Evolutionary conservation across 2,113 vertebrate species (phyloP).

Genomic region (Melanotaenia duboulayi): DNA sequence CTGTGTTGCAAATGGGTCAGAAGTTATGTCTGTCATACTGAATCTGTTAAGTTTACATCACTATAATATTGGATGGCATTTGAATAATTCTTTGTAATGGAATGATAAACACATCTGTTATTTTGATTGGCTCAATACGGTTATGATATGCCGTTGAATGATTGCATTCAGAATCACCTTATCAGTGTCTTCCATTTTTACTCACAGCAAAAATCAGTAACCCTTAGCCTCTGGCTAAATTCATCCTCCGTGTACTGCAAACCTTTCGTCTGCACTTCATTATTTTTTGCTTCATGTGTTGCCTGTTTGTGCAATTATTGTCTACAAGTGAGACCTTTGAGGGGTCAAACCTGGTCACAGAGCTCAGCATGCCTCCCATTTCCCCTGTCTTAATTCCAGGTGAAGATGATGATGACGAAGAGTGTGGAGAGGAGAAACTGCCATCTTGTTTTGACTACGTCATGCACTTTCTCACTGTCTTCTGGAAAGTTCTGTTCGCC

Average conservation of each 20-base stretch:
- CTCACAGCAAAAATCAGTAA: not conserved
- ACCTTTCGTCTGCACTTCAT: too few relatives aligned
- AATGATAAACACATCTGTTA: too few relatives aligned
- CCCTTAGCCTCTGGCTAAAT: not conserved
- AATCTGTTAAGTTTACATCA: not conserved
- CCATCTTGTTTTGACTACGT: constrained; percentile 99
- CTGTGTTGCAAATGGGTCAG: not conserved
- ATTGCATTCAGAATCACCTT: too few relatives aligned
- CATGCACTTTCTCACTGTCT: constrained; percentile 99
- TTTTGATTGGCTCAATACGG: not conserved
- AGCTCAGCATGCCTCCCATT: not conserved
- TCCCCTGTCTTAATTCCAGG: constrained; percentile 54
- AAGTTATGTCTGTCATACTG: not conserved
- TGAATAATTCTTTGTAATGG: too few relatives aligned
- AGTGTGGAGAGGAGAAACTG: constrained; percentile 98
- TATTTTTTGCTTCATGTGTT: too few relatives aligned
- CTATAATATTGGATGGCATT: too few relatives aligned
- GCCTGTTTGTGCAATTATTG: too few relatives aligned
- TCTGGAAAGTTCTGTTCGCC: constrained; percentile 99
- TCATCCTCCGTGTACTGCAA: too few relatives aligned
- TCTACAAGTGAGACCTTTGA: not conserved
- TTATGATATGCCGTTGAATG: too few relatives aligned
- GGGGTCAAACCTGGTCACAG: not conserved
- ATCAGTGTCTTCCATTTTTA: not conserved
- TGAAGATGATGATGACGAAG: constrained; percentile 94